phyloP scores from a whole-genome alignment of 2,888 invertebrate genomes.

The Lacanobia wlatinum region DNA sequence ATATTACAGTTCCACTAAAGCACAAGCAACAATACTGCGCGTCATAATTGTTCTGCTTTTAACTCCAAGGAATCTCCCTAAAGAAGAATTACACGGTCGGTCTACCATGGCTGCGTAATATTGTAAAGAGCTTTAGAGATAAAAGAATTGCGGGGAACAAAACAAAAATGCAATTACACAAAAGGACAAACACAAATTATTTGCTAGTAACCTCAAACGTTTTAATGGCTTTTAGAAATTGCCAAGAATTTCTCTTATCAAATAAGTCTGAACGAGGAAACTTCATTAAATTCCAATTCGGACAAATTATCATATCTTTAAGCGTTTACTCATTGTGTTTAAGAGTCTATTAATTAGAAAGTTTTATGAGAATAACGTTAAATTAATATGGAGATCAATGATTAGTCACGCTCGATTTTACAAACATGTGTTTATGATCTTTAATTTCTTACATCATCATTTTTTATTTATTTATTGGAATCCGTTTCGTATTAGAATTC shows the following conservation, averaged over 20 bases:
- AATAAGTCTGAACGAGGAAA: constrained; percentile 50
- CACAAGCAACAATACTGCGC: not conserved
- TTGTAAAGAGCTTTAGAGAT: constrained; percentile 34
- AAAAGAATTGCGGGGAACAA: constrained; percentile 45
- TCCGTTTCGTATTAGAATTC: not conserved
- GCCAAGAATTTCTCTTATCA: constrained; percentile 47
- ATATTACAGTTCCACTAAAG: constrained; percentile 11
- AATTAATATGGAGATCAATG: constrained; percentile 22
- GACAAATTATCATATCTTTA: constrained; percentile 57
- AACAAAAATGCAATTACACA: constrained; percentile 53
- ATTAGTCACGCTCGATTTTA: constrained; percentile 2
- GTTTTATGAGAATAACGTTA: constrained; percentile 30
- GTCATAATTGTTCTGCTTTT: constrained; percentile 22
- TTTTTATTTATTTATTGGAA: not conserved
- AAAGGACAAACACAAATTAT: constrained; percentile 53
- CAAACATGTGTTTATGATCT: not conserved
- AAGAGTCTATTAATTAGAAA: constrained; percentile 48
- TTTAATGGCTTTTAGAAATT: constrained; percentile 52
- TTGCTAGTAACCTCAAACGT: constrained; percentile 37
- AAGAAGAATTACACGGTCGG: constrained; percentile 16
- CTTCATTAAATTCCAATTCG: constrained; percentile 59
- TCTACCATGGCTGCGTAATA: constrained; percentile 29
- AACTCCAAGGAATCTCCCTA: constrained; percentile 10
- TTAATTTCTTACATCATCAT: not conserved
- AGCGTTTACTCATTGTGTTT: constrained; percentile 45